Evolutionary conservation across 2,113 vertebrate genomes (phyloP), one percentile per base, ranked within the genome.

Genomic region (Leptosomus discolor): DNA sequence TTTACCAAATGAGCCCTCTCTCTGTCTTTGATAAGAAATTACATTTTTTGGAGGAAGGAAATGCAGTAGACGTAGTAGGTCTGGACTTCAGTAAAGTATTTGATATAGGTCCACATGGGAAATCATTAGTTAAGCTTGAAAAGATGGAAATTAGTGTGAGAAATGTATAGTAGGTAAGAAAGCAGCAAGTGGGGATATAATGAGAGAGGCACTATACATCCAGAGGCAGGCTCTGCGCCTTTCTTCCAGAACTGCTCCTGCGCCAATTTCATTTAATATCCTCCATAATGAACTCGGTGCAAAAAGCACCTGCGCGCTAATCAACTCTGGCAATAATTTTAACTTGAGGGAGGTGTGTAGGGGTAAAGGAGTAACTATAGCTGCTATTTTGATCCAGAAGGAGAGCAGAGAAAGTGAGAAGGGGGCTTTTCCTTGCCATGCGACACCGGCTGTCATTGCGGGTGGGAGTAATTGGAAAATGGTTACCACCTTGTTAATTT

Each of bases 101-200:
- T 74, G 24, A 77, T 87, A 32, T 4, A 80, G 7, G 39, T 46
- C 64, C 77, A 63, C 37, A 15, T 46, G 81, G 88, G 29, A 94
- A 89, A 70, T 70, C 51, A 89, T 69, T 73, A 78, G 64, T 85
- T 87, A 78, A 90, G 65, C 77, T 53, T 63, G 71, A 73, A 83
- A 95, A 69, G 51, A 93, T 63, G 51, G 74, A 93, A 93, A 90
- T 94, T 63, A 93, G 56, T 48, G 45, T 39, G 23, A 74, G 51
- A 90, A 94, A 82, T 45, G 9, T 81, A 36, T 45, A 61, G 34
- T 8, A 75, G 53, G 79, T 86, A 91, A 88, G 80, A 77, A 86
- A 73, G 30, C 84, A 91, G 68, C n/a, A 75, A 57, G 51, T n/a
- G 39, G 37, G 56, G 26, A 70, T 87, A 65, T 58, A 69, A 84